Percentiles rank a stretch among this genome's conserved stretches.
Conservation (phyloP, 1,140 invertebrate species). For the Phocides pigmalion region DNA sequence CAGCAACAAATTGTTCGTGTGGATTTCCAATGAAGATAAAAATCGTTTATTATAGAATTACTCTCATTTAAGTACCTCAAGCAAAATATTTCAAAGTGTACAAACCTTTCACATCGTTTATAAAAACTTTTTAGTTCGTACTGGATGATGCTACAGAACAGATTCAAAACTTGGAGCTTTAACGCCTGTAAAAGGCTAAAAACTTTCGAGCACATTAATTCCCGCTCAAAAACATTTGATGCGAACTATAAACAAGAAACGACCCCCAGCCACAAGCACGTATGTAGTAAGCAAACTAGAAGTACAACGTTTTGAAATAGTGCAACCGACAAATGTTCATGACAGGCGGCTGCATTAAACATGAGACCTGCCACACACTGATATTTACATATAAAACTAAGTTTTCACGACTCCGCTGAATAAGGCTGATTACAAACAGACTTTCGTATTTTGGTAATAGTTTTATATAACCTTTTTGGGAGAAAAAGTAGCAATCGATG, state of each 20-base stretch:
- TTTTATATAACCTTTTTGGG: too few relatives aligned
- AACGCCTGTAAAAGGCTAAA: neutral
- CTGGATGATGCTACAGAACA: neutral
- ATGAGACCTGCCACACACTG: conserved; percentile 67
- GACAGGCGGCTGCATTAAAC: conserved; percentile 77
- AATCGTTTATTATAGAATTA: too few relatives aligned
- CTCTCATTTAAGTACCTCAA: too few relatives aligned
- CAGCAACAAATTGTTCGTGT: conserved; percentile 6
- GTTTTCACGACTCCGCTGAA: conserved; percentile 43
- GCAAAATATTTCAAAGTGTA: too few relatives aligned
- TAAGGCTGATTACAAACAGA: neutral
- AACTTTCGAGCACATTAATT: neutral
- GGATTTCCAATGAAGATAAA: neutral
- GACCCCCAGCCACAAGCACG: conserved; percentile 10
- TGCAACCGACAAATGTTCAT: conserved; percentile 78
- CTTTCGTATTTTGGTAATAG: neutral
- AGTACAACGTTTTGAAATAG: conserved; percentile 69
- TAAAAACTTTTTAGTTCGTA: too few relatives aligned
- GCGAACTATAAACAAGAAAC: conserved; percentile 32
- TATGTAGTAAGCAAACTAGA: conserved; percentile 42
- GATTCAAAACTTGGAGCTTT: neutral
- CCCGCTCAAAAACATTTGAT: conserved; percentile 4
- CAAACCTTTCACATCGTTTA: neutral
- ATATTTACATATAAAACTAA: conserved; percentile 67
- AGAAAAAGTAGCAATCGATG: too few relatives aligned